phyloP scores from a whole-genome alignment of 2,888 invertebrate species.

The Euproctis similis region DNA sequence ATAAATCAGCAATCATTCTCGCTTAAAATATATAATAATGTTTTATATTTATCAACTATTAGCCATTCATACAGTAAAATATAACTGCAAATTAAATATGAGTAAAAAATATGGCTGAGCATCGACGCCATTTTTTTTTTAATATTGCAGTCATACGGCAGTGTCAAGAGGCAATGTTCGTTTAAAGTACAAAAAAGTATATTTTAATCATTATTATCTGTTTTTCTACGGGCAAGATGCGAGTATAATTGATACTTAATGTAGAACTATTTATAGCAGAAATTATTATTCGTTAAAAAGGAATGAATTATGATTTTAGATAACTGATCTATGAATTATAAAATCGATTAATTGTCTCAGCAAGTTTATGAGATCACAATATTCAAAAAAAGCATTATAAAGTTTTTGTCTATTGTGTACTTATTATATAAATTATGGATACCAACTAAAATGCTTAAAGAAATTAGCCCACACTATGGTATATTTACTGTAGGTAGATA shows the following conservation, averaged over 20 bases:
- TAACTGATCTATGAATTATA: too few relatives aligned
- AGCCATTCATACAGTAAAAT: constrained; percentile 12
- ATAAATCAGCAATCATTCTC: too few relatives aligned
- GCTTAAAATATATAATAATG: too few relatives aligned
- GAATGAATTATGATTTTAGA: too few relatives aligned
- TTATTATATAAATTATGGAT: too few relatives aligned
- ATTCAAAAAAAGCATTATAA: neutral
- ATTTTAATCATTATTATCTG: constrained; percentile 15
- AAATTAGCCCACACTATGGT: too few relatives aligned
- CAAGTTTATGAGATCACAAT: neutral
- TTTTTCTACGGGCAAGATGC: constrained; percentile 44
- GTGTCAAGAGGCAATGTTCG: constrained; percentile 48
- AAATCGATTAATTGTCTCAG: too few relatives aligned
- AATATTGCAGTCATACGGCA: constrained; percentile 17
- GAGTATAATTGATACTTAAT: constrained; percentile 15
- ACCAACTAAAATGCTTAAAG: too few relatives aligned
- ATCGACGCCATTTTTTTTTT: neutral
- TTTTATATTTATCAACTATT: constrained; percentile 17
- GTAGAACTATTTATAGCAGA: too few relatives aligned
- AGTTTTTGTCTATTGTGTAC: too few relatives aligned
- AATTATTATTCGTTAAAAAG: too few relatives aligned
- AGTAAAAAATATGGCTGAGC: constrained; percentile 10
- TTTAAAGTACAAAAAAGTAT: constrained; percentile 24
- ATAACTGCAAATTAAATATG: neutral
- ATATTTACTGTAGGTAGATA: neutral